Evolutionary conservation across 2,888 invertebrate species (phyloP), one percentile per base, ranked within the genome.

Genomic region (Acrobasis suavella): DNA sequence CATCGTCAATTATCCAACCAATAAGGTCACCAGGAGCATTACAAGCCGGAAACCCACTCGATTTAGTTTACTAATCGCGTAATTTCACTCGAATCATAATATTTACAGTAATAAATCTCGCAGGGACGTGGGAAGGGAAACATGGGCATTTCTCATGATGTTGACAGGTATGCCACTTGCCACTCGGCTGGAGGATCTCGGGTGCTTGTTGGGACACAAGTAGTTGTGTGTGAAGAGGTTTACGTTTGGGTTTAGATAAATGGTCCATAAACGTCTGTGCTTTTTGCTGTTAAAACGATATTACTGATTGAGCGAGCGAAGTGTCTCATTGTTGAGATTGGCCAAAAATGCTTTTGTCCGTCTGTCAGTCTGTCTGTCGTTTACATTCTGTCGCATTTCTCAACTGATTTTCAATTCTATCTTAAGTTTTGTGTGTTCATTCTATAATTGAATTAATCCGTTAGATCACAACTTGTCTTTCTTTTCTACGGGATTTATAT

Each of bases 71-170:
- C 61, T 54, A 61, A 61, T 54, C 15, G 61, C 22, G 54, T 49
- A 42, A 61, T 54, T 52, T 55, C 50, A 62, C 8, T 32, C 61
- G 22, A 64, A 64, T 71, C 66, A 74, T 69, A 78, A 73, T 74
- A 74, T 79, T 79, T 74, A 77, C 72, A 72, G 70, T 76, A 69
- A 68, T 65, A 64, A 65, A 56, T 66, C 64, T 22, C 17, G 46
- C 62, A 62, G 63, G 62, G 67, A 70, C 72, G 78, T 78, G 61
- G 54, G 61, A 61, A 54, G 60, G 39, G 42, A 50, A 42, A 60
- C 60, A 51, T 42, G 60, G 60, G 9, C 17, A 51, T 51, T 60
- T 60, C 60, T 51, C 60, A 60, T 56, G 46, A 14, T 9, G 16
- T 32, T 58, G 60, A 17, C 51, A 39, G 60, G 60, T 39, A 51